A percentile compares a stretch with the other conserved stretches of the same genome.
Conservation (phyloP, 2,888 invertebrate genomes). For the Petrolisthes manimaculis region DNA sequence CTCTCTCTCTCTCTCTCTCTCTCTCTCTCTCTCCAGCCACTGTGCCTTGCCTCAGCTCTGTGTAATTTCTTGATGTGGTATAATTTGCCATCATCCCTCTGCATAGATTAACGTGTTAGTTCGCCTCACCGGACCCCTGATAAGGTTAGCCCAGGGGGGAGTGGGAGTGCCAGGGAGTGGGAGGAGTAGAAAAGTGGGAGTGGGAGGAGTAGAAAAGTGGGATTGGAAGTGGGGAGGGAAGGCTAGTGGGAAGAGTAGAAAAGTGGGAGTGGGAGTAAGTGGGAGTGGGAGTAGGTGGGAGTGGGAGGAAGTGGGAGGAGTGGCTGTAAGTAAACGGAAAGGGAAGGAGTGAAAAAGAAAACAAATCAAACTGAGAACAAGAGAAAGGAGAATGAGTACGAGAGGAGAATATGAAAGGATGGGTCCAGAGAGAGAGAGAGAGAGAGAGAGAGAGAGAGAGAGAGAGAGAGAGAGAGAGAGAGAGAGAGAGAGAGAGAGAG, state of each 20-base stretch:
- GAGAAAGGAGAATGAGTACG: background rate
- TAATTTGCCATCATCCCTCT: constrained; percentile 45
- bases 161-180: background rate
- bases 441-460: constrained; percentile 1
- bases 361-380: background rate
- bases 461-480: background rate
- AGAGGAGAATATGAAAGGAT: background rate
- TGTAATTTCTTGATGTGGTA: constrained; percentile 45
- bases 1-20: background rate
- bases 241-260: background rate
- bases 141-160: background rate
- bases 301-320: background rate
- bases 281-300: background rate
- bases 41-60: background rate
- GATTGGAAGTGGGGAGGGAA: background rate
- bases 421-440: background rate
- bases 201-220: background rate
- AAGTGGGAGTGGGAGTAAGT: background rate
- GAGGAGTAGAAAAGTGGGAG: background rate
- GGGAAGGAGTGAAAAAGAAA: background rate
- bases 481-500: background rate
- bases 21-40: background rate
- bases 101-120: constrained; percentile 46
- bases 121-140: constrained; percentile 2
- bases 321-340: background rate